A percentile compares a stretch with the other conserved stretches of the same genome.
phyloP scores from a whole-genome alignment of 2,797 vertebrate genomes.

The Siniperca undulata region DNA sequence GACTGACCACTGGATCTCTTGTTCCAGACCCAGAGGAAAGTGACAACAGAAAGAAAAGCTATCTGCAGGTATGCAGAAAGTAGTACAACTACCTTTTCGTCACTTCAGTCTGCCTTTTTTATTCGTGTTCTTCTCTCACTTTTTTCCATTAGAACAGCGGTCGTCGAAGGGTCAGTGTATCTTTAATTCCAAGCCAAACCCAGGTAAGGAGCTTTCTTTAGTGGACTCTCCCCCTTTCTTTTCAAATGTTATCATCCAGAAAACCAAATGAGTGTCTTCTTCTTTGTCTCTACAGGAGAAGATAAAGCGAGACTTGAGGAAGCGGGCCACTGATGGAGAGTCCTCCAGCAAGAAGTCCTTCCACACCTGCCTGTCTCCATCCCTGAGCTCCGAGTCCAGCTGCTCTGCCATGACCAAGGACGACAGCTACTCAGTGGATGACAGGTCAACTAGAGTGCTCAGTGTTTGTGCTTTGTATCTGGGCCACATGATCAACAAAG shows the following conservation, averaged over 20 bases:
- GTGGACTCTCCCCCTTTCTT: not conserved
- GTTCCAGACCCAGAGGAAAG: constrained; percentile 84
- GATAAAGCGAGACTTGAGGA: constrained; percentile 58
- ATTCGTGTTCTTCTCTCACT: not conserved
- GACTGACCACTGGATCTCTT: constrained; percentile 27
- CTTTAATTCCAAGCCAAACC: constrained; percentile 83
- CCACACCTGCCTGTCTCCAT: constrained; percentile 28
- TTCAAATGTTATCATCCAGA: not conserved
- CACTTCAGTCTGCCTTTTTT: constrained; percentile 42
- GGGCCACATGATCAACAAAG: not conserved
- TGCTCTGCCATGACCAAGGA: constrained; percentile 47
- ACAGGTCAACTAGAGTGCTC: constrained; percentile 52
- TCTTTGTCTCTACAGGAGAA: constrained; percentile 63
- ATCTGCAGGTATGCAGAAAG: constrained; percentile 79
- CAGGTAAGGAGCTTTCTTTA: constrained; percentile 71
- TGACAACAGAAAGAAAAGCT: constrained; percentile 73
- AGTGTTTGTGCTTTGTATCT: not conserved
- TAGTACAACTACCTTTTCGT: constrained; percentile 4
- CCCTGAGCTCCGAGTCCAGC: constrained; percentile 58
- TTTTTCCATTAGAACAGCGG: constrained; percentile 64
- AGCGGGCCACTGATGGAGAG: constrained; percentile 3
- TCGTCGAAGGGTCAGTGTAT: constrained; percentile 86
- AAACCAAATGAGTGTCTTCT: not conserved
- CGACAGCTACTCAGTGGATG: constrained; percentile 35
- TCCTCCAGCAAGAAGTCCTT: constrained; percentile 45